Conservation (phyloP, 1,140 invertebrate genomes). For the Brachionus rubens region DNA sequence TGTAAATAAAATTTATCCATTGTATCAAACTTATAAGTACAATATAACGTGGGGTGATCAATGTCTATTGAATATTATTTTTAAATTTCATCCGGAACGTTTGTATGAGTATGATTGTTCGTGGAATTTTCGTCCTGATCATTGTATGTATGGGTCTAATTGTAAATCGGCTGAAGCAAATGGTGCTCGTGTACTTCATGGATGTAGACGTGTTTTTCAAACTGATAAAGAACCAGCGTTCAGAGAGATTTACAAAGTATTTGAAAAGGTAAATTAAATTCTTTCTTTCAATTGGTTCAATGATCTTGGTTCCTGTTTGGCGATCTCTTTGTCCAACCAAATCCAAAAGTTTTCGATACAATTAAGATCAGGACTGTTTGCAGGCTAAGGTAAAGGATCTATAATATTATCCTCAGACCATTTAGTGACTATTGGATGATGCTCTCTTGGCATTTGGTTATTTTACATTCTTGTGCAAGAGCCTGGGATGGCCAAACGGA, state of each 20-base stretch:
- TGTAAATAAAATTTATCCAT: constrained; percentile 75
- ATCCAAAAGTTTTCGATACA: too few species aligned
- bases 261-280: constrained; percentile 65
- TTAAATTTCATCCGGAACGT: constrained; percentile 81
- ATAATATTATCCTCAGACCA: too few species aligned
- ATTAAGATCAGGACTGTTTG: too few species aligned
- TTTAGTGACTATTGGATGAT: too few species aligned
- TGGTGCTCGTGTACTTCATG: constrained; percentile 82
- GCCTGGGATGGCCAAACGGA: too few species aligned
- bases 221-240: constrained; percentile 81
- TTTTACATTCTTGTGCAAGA: too few species aligned
- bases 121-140: constrained; percentile 87
- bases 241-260: constrained; percentile 70
- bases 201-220: constrained; percentile 79
- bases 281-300: too few species aligned
- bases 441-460: too few species aligned
- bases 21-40: constrained; percentile 77
- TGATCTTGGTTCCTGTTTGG: too few species aligned
- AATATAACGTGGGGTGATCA: constrained; percentile 95
- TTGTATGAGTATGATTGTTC: constrained; percentile 77
- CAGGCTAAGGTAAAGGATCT: too few species aligned
- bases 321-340: too few species aligned
- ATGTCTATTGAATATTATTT: constrained; percentile 92
- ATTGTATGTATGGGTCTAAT: constrained; percentile 84
- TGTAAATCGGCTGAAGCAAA: constrained; percentile 71